These are phyloP conservation scores for Xenus cinereus DNA, from an alignment of 2,113 vertebrate genomes.

Conservation along the genomic window DNA sequence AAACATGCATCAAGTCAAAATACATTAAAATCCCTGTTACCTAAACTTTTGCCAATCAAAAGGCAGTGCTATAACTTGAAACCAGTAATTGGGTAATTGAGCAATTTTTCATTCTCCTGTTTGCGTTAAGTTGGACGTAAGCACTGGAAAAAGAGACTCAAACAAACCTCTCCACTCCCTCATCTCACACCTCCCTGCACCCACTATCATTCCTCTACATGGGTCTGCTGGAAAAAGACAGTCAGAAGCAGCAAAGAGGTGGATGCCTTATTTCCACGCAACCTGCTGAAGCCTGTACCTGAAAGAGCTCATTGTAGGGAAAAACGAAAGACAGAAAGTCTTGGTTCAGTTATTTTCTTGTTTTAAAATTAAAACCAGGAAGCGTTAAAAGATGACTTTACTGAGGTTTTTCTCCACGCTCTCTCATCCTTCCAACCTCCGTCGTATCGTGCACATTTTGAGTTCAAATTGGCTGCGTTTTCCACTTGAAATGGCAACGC, in stretches of 20 bases:
- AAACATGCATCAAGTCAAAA: not conserved
- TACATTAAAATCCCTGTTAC: not conserved
- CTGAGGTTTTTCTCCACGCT: not conserved
- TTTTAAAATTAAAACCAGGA: not conserved
- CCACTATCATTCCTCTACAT: not conserved
- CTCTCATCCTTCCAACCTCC: not conserved
- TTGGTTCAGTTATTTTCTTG: not conserved
- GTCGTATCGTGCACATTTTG: not conserved
- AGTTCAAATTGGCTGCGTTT: not conserved
- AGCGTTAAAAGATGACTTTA: not conserved
- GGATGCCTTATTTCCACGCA: not conserved
- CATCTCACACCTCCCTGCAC: not conserved
- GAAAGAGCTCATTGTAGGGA: not conserved
- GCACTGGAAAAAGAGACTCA: not conserved
- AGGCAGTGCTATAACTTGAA: not conserved
- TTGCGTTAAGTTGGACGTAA: not conserved
- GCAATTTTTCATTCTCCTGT: not conserved
- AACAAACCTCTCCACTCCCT: not conserved
- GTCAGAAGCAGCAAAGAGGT: not conserved
- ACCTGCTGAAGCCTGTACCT: not conserved
- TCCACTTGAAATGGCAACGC: not conserved
- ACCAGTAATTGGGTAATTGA: not conserved
- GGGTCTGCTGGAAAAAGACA: not conserved
- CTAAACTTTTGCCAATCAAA: not conserved
- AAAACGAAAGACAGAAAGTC: not conserved